These are phyloP conservation scores for Tetranychus piercei DNA, from an alignment of 2,888 invertebrate species.

Conservation along the genomic window DNA sequence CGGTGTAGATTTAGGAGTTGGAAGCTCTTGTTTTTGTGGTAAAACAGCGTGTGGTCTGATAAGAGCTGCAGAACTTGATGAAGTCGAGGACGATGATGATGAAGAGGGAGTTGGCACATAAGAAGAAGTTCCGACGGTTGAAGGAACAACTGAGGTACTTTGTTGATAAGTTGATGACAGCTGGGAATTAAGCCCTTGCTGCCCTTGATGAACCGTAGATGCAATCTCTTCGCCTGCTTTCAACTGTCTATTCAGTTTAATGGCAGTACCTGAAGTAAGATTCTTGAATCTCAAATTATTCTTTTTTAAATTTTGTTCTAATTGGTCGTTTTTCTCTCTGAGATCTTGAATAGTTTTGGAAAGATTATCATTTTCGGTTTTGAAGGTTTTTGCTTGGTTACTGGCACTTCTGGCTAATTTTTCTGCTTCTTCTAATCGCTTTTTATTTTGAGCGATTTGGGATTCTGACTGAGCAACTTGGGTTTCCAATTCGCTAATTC, in stretches of 20 bases:
- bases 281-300: conserved; percentile 11
- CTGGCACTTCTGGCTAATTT: neutral
- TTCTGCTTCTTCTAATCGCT: neutral
- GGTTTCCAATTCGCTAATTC: neutral
- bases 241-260: conserved; percentile 35
- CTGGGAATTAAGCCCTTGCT: neutral
- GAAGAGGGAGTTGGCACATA: neutral
- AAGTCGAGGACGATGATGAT: neutral
- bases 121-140: neutral
- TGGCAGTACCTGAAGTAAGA: conserved; percentile 33
- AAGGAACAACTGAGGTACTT: neutral
- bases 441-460: neutral
- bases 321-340: neutral
- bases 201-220: neutral
- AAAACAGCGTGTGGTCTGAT: conserved; percentile 9
- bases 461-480: neutral
- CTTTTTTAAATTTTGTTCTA: neutral
- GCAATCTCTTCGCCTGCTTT: conserved; percentile 31
- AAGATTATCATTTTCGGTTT: conserved; percentile 1
- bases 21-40: conserved; percentile 6
- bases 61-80: neutral
- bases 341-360: neutral
- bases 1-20: neutral
- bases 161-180: neutral
- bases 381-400: neutral